phyloP scores from a whole-genome alignment of 2,888 invertebrate species.

The Rhingia campestris region DNA sequence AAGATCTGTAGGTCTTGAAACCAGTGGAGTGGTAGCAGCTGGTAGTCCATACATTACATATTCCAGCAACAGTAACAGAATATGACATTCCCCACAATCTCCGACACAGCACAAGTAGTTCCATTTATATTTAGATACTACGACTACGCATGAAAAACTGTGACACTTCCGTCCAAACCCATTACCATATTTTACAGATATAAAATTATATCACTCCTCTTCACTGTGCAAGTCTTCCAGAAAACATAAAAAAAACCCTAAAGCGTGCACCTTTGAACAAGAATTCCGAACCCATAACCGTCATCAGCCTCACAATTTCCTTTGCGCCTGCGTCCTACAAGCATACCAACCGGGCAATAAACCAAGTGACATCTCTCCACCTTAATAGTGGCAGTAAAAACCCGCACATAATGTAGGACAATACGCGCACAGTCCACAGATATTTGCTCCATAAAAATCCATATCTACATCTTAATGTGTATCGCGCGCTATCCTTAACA shows the following conservation, averaged over 20 bases:
- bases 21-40: too few species aligned
- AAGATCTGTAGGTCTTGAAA: too few species aligned
- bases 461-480: conserved; percentile 72
- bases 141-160: not conserved
- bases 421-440: conserved; percentile 50
- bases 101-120: too few species aligned
- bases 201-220: conserved; percentile 27
- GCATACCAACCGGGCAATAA: not conserved
- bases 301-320: conserved; percentile 15
- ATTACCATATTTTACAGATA: conserved; percentile 44
- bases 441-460: conserved; percentile 72
- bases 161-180: conserved; percentile 50
- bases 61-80: too few species aligned
- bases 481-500: conserved; percentile 57
- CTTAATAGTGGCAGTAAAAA: conserved; percentile 32
- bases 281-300: conserved; percentile 38
- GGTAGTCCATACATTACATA: too few species aligned
- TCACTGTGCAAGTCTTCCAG: conserved; percentile 16
- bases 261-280: conserved; percentile 47
- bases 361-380: conserved; percentile 59
- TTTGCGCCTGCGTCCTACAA: conserved; percentile 15
- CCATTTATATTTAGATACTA: too few species aligned
- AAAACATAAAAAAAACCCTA: conserved; percentile 41
- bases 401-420: conserved; percentile 52
- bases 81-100: too few species aligned